phyloP scores from a whole-genome alignment of 2,113 vertebrate species.

The Zosterops borbonicus region DNA sequence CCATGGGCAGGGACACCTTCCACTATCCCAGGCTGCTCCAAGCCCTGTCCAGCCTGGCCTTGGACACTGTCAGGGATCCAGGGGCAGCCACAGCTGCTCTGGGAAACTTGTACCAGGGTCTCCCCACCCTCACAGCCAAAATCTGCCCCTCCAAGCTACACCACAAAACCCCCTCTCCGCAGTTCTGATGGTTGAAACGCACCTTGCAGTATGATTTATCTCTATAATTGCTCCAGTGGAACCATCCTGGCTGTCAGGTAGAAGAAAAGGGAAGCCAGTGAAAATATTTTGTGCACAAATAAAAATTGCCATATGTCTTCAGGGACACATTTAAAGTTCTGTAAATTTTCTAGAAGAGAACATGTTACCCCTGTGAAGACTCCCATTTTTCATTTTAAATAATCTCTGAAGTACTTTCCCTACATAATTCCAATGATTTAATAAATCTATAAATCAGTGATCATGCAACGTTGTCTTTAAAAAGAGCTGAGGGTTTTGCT shows the following conservation, averaged over 20 bases:
- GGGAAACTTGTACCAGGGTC: not conserved
- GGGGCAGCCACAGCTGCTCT: not conserved
- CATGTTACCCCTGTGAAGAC: not conserved
- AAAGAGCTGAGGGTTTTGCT: fast-evolving
- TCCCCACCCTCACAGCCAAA: fast-evolving
- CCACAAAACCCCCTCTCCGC: too few relatives aligned
- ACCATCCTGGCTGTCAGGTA: too few relatives aligned
- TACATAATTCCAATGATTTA: not conserved
- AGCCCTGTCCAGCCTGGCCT: not conserved
- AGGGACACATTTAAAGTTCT: not conserved
- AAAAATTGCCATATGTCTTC: fast-evolving
- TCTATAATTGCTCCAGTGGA: not conserved
- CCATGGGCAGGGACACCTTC: not conserved
- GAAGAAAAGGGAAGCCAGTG: not conserved
- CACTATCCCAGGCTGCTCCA: fast-evolving
- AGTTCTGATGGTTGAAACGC: not conserved
- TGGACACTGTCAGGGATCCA: not conserved
- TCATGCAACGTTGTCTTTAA: fast-evolving
- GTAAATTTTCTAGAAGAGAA: not conserved
- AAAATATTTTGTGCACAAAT: not conserved
- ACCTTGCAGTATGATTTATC: fast-evolving
- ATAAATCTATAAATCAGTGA: not conserved
- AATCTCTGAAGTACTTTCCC: not conserved
- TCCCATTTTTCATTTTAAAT: not conserved
- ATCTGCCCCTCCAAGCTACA: not conserved